phyloP scores from a whole-genome alignment of 2,797 vertebrate genomes.

The Fratercula arctica region DNA sequence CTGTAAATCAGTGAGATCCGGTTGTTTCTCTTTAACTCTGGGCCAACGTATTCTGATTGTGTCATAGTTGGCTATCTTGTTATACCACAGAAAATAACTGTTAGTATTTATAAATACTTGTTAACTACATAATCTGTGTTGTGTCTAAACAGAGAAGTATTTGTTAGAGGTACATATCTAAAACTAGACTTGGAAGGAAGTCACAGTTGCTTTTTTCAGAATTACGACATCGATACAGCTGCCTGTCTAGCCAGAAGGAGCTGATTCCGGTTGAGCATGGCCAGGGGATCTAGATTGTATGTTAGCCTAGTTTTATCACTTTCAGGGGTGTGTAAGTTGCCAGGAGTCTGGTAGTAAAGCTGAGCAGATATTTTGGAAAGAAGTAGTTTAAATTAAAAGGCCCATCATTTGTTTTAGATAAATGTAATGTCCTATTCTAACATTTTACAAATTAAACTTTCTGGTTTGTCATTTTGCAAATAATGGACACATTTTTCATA shows the following conservation, averaged over 20 bases:
- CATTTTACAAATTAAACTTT: neutral
- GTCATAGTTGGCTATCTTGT: conserved; percentile 42
- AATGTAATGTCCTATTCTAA: neutral
- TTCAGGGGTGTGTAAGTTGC: neutral
- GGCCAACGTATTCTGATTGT: neutral
- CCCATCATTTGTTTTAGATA: rapidly evolving
- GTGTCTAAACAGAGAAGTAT: conserved; percentile 30
- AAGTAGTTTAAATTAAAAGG: neutral
- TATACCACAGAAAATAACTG: conserved; percentile 26
- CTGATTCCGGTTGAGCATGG: neutral
- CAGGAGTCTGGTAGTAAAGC: neutral
- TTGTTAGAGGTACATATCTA: conserved; percentile 34
- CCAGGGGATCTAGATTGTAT: neutral
- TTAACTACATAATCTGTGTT: neutral
- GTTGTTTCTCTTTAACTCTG: conserved; percentile 25
- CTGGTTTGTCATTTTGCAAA: neutral
- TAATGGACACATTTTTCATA: neutral
- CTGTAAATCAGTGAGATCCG: conserved; percentile 27
- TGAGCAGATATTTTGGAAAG: neutral
- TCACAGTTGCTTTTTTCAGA: neutral
- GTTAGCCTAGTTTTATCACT: neutral
- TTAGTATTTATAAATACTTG: conserved; percentile 42
- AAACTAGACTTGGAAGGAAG: conserved; percentile 48
- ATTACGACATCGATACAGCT: neutral
- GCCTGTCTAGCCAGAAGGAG: conserved; percentile 16